phyloP scores from a whole-genome alignment of 1,140 invertebrate genomes.

The Belonocnema kinseyi region DNA sequence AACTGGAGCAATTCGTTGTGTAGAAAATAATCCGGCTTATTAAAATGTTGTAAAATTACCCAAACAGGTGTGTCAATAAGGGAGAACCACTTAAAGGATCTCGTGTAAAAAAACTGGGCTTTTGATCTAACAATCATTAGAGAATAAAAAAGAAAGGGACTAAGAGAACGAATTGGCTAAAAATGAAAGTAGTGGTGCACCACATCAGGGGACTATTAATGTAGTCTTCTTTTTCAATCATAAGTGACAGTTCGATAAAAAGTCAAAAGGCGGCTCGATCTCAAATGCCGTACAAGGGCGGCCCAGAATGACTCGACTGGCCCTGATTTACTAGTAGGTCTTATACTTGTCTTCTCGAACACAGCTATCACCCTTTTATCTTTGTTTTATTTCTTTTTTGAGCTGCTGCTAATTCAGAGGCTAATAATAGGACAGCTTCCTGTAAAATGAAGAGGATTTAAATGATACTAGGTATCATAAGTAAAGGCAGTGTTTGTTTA shows the following conservation, averaged over 20 bases:
- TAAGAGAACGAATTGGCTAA: no score
- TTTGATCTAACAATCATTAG: no score
- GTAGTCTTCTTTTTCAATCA: conserved; percentile 73
- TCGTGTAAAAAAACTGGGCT: no score
- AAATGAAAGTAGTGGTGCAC: conserved; percentile 55
- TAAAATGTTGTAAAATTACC: no score
- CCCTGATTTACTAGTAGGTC: conserved; percentile 67
- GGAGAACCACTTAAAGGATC: no score
- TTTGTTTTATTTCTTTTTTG: conserved; percentile 38
- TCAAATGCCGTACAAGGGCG: conserved; percentile 65
- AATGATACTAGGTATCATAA: no score
- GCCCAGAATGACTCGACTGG: conserved; percentile 70
- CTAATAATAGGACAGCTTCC: neutral
- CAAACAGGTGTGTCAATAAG: no score
- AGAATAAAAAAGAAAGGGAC: no score
- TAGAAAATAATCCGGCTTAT: no score
- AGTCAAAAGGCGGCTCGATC: conserved; percentile 68
- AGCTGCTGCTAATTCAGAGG: conserved; percentile 63
- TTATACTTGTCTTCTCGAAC: conserved; percentile 46
- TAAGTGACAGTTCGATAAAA: conserved; percentile 73
- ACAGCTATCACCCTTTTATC: conserved; percentile 50
- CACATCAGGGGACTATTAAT: conserved; percentile 68
- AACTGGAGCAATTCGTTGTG: no score
- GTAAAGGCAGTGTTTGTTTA: no score
- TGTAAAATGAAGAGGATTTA: no score